These are phyloP conservation scores for Rotaria socialis DNA, from an alignment of 2,888 invertebrate species.

Conservation along the genomic window DNA sequence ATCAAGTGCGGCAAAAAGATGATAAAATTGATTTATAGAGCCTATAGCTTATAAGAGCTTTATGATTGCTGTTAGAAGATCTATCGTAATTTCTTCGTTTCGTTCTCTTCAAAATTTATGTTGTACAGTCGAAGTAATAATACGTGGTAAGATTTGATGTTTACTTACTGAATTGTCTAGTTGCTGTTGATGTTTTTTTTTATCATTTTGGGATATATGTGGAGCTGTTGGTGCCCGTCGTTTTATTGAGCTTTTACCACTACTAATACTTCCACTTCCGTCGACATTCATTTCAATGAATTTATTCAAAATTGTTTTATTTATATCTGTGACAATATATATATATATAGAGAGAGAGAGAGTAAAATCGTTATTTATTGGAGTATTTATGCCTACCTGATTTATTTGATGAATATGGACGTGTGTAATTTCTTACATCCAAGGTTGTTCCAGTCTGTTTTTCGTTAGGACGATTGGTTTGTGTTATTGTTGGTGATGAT, in stretches of 20 bases:
- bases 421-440: not conserved
- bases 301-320: not conserved
- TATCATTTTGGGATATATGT: slow-evolving; percentile 1
- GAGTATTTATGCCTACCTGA: too few relatives aligned
- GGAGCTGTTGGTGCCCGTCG: slow-evolving; percentile 16
- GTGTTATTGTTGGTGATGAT: too few relatives aligned
- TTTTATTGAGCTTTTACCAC: not conserved
- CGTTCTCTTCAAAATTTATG: too few relatives aligned
- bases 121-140: not conserved
- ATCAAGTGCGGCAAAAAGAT: not conserved
- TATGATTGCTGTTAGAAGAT: not conserved
- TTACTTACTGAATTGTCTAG: not conserved
- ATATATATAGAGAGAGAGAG: too few relatives aligned
- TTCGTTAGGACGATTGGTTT: not conserved
- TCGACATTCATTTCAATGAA: slow-evolving; percentile 28
- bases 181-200: not conserved
- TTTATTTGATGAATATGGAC: not conserved
- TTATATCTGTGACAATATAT: not conserved
- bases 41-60: too few relatives aligned
- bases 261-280: not conserved
- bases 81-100: not conserved
- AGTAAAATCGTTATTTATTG: too few relatives aligned
- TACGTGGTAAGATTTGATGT: too few relatives aligned
- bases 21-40: not conserved
- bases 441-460: not conserved